A percentile compares a stretch with the other conserved stretches of the same genome.
Conservation (phyloP, 1,140 invertebrate genomes). For the Oryzaephilus surinamensis region DNA sequence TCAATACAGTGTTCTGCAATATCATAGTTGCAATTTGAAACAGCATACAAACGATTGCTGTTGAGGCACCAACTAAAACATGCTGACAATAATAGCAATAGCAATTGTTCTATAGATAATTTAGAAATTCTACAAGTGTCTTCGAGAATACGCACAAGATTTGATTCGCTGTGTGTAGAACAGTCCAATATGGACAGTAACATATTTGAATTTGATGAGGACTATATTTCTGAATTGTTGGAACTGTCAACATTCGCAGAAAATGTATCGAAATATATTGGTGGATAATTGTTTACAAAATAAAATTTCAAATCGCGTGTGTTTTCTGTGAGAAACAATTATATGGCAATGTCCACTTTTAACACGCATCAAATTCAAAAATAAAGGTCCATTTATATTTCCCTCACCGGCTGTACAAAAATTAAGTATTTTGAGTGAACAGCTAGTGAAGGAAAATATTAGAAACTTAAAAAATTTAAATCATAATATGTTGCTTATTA, state of each 20-base stretch:
- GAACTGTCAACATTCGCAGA: constrained; percentile 2
- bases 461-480: no score
- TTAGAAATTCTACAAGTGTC: constrained; percentile 20
- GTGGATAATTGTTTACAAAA: constrained; percentile 17
- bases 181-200: not conserved
- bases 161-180: not conserved
- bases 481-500: no score
- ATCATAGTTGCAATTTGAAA: no score
- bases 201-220: constrained; percentile 4
- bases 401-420: no score
- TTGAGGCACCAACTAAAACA: constrained; percentile 14
- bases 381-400: no score
- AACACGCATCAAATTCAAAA: no score
- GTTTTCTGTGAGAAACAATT: no score
- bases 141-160: constrained; percentile 1
- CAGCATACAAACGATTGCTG: constrained; percentile 16
- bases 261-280: constrained; percentile 15
- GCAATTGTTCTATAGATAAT: constrained; percentile 13
- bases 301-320: no score
- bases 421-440: no score
- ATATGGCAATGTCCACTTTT: no score
- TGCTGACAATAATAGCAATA: constrained; percentile 5
- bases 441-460: no score
- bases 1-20: no score
- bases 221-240: not conserved